These are phyloP conservation scores for Tichodroma muraria DNA, from an alignment of 2,113 vertebrate genomes.

Conservation along the genomic window DNA sequence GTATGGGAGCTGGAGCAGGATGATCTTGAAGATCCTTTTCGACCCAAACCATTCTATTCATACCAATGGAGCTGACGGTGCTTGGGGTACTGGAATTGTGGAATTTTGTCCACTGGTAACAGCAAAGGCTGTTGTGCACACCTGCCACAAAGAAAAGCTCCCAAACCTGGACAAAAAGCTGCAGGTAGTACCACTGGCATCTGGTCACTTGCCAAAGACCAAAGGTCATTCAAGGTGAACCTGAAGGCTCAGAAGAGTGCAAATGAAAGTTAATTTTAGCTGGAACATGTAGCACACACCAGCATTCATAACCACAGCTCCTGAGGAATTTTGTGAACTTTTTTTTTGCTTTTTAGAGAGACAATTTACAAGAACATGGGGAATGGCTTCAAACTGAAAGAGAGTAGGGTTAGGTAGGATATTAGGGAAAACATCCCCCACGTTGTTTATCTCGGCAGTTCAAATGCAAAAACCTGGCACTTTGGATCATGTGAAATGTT, in stretches of 20 bases:
- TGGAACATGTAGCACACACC: not conserved
- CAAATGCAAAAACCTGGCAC: conserved; percentile 5
- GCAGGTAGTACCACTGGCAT: not conserved
- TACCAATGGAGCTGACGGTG: not conserved
- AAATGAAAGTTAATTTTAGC: not conserved
- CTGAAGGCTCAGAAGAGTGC: not conserved
- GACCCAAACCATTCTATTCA: not conserved
- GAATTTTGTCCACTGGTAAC: not conserved
- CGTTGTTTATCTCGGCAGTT: not conserved
- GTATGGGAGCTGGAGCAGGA: not conserved
- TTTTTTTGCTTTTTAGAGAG: too few relatives aligned
- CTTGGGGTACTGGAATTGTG: not conserved
- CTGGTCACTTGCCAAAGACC: not conserved
- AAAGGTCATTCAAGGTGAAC: not conserved
- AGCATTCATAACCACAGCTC: not conserved
- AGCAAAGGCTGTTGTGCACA: not conserved
- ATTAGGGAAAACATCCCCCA: not conserved
- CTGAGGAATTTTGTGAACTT: not conserved
- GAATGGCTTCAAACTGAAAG: not conserved
- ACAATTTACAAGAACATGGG: not conserved
- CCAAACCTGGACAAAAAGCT: not conserved
- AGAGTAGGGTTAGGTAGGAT: not conserved
- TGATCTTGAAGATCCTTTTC: not conserved
- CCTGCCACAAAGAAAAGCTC: not conserved
- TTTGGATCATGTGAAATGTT: not conserved